phyloP scores from a whole-genome alignment of 2,888 invertebrate species.

The Arrhopalites spinosus region DNA sequence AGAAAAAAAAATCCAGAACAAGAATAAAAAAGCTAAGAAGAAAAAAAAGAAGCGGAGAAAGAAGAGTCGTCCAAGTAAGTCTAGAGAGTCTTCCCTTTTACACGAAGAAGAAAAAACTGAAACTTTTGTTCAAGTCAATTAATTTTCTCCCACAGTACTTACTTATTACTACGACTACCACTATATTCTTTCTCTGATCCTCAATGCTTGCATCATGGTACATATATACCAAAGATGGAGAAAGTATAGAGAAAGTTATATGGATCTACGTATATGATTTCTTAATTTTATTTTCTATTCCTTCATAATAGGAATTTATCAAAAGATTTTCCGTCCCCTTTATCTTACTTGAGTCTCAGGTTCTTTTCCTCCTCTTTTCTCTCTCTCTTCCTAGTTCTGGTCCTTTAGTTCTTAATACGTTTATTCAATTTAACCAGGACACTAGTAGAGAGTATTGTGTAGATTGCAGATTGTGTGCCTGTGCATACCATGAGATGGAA shows the following conservation, averaged over 20 bases:
- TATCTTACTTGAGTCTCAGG: not conserved
- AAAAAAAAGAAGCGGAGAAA: no score
- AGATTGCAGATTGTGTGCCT: not conserved
- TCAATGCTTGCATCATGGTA: no score
- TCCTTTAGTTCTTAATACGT: conserved; percentile 13
- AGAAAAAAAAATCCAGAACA: no score
- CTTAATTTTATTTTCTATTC: not conserved
- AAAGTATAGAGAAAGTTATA: not conserved
- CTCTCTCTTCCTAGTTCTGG: not conserved
- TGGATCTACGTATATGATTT: not conserved
- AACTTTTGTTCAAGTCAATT: conserved; percentile 29
- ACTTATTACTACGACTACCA: not conserved
- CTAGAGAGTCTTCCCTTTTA: no score
- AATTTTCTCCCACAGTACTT: conserved; percentile 6
- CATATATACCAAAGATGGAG: not conserved
- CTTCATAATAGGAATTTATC: conserved; percentile 5
- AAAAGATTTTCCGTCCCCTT: conserved; percentile 1
- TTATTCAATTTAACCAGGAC: conserved; percentile 21
- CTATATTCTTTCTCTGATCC: no score
- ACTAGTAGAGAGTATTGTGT: not conserved
- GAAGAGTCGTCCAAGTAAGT: no score
- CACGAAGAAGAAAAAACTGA: not conserved
- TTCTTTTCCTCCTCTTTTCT: not conserved
- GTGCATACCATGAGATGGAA: not conserved
- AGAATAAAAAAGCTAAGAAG: no score